phyloP scores from a whole-genome alignment of 2,797 vertebrate species.

The Ctenopoma kingsleyae region DNA sequence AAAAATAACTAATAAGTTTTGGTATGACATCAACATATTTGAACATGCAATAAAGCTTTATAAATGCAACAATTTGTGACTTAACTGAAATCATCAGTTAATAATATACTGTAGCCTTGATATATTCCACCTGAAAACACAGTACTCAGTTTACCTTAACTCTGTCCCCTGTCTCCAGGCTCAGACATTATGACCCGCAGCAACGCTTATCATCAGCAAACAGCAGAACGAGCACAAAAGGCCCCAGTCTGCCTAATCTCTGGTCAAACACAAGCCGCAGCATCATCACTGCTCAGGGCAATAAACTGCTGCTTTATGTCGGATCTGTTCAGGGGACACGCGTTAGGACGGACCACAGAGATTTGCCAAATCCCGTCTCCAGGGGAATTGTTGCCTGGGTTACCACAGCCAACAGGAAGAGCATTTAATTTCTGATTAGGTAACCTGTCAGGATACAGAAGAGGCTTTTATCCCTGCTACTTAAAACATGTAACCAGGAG shows the following conservation, averaged over 20 bases:
- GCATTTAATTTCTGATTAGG: constrained; percentile 64
- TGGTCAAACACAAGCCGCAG: constrained; percentile 80
- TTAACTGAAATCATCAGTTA: background rate
- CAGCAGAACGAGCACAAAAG: constrained; percentile 81
- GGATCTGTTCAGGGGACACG: constrained; percentile 62
- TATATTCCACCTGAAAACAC: constrained; percentile 8
- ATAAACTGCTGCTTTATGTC: constrained; percentile 72
- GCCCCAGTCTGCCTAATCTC: constrained; percentile 80
- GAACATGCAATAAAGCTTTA: background rate
- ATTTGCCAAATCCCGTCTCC: constrained; percentile 70
- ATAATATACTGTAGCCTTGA: background rate
- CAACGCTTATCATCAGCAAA: constrained; percentile 79
- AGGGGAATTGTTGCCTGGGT: constrained; percentile 73
- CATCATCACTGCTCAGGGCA: constrained; percentile 67
- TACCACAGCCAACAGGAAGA: constrained; percentile 72
- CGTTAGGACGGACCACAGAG: constrained; percentile 61
- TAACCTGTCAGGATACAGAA: constrained; percentile 59
- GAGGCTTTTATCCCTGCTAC: constrained; percentile 40
- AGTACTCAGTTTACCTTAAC: constrained; percentile 34
- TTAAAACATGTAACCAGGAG: constrained; percentile 23
- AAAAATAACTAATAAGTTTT: no score
- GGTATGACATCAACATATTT: background rate
- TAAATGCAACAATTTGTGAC: constrained; percentile 4
- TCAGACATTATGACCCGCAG: constrained; percentile 46
- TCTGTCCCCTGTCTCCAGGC: constrained; percentile 29